Percentiles rank a stretch among this genome's conserved stretches.
phyloP scores from a whole-genome alignment of 2,797 vertebrate genomes.

The Sternarchorhynchus goeldii region DNA sequence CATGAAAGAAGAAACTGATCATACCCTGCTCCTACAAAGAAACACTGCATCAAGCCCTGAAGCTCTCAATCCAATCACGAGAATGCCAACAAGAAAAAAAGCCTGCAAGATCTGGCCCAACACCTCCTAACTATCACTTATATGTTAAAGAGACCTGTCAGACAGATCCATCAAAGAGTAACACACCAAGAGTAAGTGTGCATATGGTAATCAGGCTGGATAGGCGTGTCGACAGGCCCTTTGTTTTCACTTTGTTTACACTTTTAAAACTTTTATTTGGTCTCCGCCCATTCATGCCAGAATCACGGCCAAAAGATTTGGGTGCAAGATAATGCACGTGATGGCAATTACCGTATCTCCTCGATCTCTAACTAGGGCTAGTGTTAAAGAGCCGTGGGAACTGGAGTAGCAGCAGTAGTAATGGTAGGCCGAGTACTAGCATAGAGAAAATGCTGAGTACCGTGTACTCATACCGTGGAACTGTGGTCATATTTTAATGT shows the following conservation, averaged over 20 bases:
- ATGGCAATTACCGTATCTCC: constrained; percentile 19
- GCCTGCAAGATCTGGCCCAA: constrained; percentile 37
- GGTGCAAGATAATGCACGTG: constrained; percentile 1
- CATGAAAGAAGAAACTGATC: too few relatives aligned
- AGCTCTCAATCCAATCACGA: background rate
- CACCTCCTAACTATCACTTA: constrained; percentile 47
- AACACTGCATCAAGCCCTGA: background rate
- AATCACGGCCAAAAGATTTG: constrained; percentile 24
- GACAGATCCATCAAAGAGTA: constrained; percentile 39
- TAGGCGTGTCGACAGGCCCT: constrained; percentile 33
- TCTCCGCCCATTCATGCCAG: constrained; percentile 29
- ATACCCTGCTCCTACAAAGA: too few relatives aligned
- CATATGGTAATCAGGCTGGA: constrained; percentile 45
- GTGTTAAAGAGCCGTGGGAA: background rate
- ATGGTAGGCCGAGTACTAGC: background rate
- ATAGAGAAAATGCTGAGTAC: too few relatives aligned
- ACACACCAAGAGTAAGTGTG: constrained; percentile 9
- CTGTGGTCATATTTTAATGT: too few relatives aligned
- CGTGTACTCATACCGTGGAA: too few relatives aligned
- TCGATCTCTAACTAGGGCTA: background rate
- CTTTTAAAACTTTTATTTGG: constrained; percentile 46
- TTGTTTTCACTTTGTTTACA: constrained; percentile 45
- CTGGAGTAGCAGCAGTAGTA: background rate
- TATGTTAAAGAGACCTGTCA: constrained; percentile 39
- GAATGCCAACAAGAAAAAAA: constrained; percentile 33